Base-by-base conservation (phyloP, 2,113 vertebrate species). In the Cololabis saira region DNA sequence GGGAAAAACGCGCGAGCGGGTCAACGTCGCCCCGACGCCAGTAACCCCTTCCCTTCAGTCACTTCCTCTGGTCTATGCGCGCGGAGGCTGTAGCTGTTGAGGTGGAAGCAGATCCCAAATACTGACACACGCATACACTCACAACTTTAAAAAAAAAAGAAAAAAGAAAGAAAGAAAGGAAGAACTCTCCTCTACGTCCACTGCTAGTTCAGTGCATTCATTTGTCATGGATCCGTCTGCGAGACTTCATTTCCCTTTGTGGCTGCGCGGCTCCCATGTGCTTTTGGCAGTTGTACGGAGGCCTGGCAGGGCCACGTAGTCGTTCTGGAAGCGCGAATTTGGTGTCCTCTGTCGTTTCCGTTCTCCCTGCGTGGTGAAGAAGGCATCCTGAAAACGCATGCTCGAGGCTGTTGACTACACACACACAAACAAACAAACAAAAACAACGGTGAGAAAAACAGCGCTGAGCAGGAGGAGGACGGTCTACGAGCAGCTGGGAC, bases 361-460 rank as follows among this genome's bases (percentile, higher is more conserved):
- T 78, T 96, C 95, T 33, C 94, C 95, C 82, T 95, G 92, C n/a
- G 95, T 95, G 79, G 95, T 96, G 86, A 92, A 96, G 94, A 98
- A 98, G 0, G 95, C 92, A 62, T 98, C 96, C 91, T 98, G 95
- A 85, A 98, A 99, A 75, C 95, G 93, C 97, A 99, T 98, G 66
- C 95, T 94, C 62, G 97, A 99, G 12, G 97, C 97, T 81, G 95
- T 97, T 67, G 97, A 99, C 97, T 99, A 44, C 8, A 61, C 67
- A 91, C 87, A 81, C 5, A 72, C n/a, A 74, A 19, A 77, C 49
- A 24, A n/a, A n/a, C n/a, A n/a, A n/a, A n/a, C n/a, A n/a, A n/a
- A n/a, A n/a, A n/a, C n/a, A n/a, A n/a, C n/a, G n/a, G n/a, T 1
- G 27, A 53, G 16, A 11, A 64, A 65, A 52, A 42, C 18, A 24